Conservation (phyloP, 2,888 invertebrate genomes). For the Koerneria pararmatus region DNA sequence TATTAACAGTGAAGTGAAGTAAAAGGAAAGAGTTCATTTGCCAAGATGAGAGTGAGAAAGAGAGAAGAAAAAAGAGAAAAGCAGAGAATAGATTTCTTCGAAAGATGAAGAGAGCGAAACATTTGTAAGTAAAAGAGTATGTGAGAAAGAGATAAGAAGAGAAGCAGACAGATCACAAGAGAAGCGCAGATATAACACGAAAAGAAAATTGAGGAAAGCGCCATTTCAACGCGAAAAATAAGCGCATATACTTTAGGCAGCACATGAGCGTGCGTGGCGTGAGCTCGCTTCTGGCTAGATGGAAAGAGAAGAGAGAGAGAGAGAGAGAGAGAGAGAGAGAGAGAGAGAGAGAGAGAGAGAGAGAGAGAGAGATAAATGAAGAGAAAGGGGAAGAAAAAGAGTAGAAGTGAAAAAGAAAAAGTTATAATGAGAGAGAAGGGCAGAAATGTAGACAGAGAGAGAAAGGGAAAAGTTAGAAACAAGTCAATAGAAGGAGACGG, state of each 20-base stretch:
- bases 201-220: too few relatives aligned
- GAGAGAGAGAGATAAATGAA: too few relatives aligned
- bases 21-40: not conserved
- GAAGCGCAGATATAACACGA: too few relatives aligned
- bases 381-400: too few relatives aligned
- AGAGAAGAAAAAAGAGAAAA: not conserved
- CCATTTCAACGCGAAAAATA: not conserved
- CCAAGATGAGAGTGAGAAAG: not conserved
- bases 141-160: not conserved
- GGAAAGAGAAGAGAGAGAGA: slow-evolving; percentile 7
- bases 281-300: too few relatives aligned
- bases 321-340: slow-evolving; percentile 4
- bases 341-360: slow-evolving; percentile 13
- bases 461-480: too few relatives aligned
- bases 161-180: too few relatives aligned
- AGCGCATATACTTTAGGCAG: not conserved
- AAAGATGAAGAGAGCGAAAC: not conserved
- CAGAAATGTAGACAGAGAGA: not conserved
- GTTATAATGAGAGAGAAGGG: not conserved
- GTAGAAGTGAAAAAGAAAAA: not conserved
- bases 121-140: not conserved
- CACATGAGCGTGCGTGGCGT: not conserved
- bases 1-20: too few relatives aligned
- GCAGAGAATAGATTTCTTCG: not conserved
- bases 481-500: too few relatives aligned